Base-by-base conservation (phyloP, 2,888 invertebrate genomes). In the Notodonta dromedarius region DNA sequence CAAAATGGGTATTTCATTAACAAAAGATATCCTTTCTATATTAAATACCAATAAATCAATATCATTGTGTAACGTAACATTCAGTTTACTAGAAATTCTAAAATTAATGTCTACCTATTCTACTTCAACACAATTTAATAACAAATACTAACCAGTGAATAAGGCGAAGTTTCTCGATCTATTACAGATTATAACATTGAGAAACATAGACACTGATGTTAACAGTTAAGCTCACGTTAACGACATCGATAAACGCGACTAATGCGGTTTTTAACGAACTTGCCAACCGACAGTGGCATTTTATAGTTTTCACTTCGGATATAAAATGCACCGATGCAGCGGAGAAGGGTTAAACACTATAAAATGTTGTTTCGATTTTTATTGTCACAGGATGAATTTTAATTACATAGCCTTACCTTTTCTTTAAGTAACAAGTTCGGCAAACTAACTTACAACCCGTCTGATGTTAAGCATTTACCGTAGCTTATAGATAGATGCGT, bases 221-320 rank as follows among this genome's bases (percentile, higher is more conserved):
- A 79, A 85, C 85, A 76, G 82, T 84, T 81, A 83, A 86, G 78
- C 85, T 83, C 78, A 70, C 83, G 80, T 80, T 86, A 87, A 87
- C 83, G 85, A 83, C 79, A 77, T 79, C 87, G 84, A 86, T 87
- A 87, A 88, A 88, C 78, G 83, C 85, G 80, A 82, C 84, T 85
- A 86, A 87, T 85, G 86, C 79, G 76, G 75, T 85, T 88, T 87
- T 86, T 87, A 89, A 85, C 85, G 86, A 87, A 85, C 83, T 71
- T 70, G 66, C 35, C 74, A 69, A 78, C 69, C 70, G 65, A 75
- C 69, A 69, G 58, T 69, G 71, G 69, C 70, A 70, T 82, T 83
- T 81, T 82, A 82, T 77, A 76, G 76, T 74, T 71, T 69, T 65
- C 59, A 57, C 60, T 65, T 60, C 60, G 57, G 68, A 63, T 68